Percentiles rank a stretch among this genome's conserved stretches.
phyloP scores from a whole-genome alignment of 2,113 vertebrate genomes.

The Gracilinanus agilis region DNA sequence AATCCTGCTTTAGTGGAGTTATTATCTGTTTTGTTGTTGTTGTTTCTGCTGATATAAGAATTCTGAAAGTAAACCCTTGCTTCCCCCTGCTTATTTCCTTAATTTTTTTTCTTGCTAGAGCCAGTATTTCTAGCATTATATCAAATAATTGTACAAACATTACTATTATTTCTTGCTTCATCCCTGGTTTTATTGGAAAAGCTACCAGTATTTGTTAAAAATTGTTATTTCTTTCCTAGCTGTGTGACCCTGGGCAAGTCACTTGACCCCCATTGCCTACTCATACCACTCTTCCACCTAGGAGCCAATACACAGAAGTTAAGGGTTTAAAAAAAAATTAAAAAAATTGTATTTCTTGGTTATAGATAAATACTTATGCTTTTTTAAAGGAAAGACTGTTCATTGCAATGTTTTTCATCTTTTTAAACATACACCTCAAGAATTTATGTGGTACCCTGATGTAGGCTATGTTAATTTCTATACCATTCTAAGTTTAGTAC shows the following conservation, averaged over 20 bases:
- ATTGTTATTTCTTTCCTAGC: background rate
- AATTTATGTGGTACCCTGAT: too few relatives aligned
- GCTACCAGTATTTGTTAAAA: background rate
- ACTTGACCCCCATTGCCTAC: too few relatives aligned
- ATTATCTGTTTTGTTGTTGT: background rate
- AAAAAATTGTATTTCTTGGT: background rate
- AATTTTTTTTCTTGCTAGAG: background rate
- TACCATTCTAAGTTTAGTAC: background rate
- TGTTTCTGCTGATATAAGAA: background rate
- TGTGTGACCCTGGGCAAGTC: too few relatives aligned
- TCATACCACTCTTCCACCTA: too few relatives aligned
- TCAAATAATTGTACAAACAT: background rate
- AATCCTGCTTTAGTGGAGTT: background rate
- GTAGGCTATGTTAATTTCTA: background rate
- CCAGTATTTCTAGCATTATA: background rate
- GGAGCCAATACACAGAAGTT: too few relatives aligned
- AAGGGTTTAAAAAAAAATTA: too few relatives aligned
- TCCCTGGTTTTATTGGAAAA: background rate
- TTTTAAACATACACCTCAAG: too few relatives aligned
- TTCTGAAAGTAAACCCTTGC: background rate
- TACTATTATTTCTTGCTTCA: background rate
- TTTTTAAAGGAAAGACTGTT: background rate
- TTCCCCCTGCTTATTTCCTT: background rate
- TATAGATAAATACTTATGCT: background rate
- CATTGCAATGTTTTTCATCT: background rate